Base-by-base conservation (phyloP, 2,113 vertebrate species). In the Forbesichthys agassizii region DNA sequence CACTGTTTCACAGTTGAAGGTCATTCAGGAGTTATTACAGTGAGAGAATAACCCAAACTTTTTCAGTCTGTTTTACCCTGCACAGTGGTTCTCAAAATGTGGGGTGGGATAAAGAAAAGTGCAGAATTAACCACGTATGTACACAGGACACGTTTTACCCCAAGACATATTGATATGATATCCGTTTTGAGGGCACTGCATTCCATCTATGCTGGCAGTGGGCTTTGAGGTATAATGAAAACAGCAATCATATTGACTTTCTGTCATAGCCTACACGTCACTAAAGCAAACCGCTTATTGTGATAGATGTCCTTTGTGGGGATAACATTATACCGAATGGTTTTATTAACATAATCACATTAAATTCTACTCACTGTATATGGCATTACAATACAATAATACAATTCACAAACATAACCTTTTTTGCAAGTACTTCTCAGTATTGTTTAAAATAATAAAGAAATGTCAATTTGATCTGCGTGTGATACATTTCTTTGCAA, bases 1-100 rank as follows among this genome's bases (percentile, higher is more conserved):
- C 81, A 66, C 58, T 61, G 61, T 62, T 71, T 78, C 70, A 73
- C 63, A 79, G 76, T 59, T 82, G 56, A 77, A 88, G 83, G 83
- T 84, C 54, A 46, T 12, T 82, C 84, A 75, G 80, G 74, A 84
- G 84, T 78, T 80, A 80, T 60, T 54, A 27, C 56, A 66, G 48
- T 48, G 46, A 51, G 12, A 65, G 51, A 14, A 3, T 1, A 36
- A 9, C 10, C 13, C 11, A 72, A 82, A 81, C 64, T 72, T 80
- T 48, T 80, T 48, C 64, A 48, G 48, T 56, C 42, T 60, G 57
- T 27, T 76, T 79, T 12, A 12, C 71, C 68, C 36, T 20, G 51
- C 59, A 42, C 36, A 42, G 36, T 42, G 7, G 5, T 42, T n/a
- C 51, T 53, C 33, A 72, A 61, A 14, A 51, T 46, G 61, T 64